Base-by-base conservation (phyloP, 2,797 vertebrate genomes). In the Nannoperca obscura region DNA sequence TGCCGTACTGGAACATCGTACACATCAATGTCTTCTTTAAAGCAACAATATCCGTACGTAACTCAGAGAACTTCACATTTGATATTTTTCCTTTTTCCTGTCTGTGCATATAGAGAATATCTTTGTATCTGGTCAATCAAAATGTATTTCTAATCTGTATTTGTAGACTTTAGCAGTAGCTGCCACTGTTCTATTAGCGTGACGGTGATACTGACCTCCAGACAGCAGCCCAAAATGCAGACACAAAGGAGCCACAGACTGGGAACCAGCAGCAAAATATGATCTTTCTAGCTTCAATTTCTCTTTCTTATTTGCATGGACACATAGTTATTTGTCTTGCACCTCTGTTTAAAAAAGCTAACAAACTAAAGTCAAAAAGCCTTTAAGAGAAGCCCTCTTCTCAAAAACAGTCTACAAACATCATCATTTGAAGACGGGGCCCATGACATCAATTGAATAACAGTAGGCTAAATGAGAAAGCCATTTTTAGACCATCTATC, bases 401-500 rank as follows among this genome's bases (percentile, higher is more conserved):
- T 74, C 27, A n/a, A 20, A 50, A 50, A 32, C 53, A 47, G 36
- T n/a, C 32, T 10, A 24, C 38, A 81, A 66, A 58, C 4, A 3
- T 47, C 46, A 7, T 50, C 19, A 17, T 12, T 36, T 42, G 49
- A 58, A 78, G 66, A 61, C 8, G 0, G 22, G 68, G 32, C 34
- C 47, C 55, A 74, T 66, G 71, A 77, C 59, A 40, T 85, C 78
- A 68, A 58, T 71, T 65, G 60, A 74, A 62, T 70, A 82, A 74
- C 69, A 52, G 53, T 24, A 32, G 76, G 76, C 76, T 74, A 87
- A 88, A 85, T 69, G 81, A 82, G 67, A 82, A 62, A 71, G 81
- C 84, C 81, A 88, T 87, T 93, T 91, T 89, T 87, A 88, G 83
- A 80, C 62, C 68, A 54, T 69, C 76, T 44, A 59, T 73, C 68